Evolutionary conservation across 2,888 invertebrate genomes (phyloP), one percentile per base, ranked within the genome.

Genomic region (Ferdinandea cuprea): DNA sequence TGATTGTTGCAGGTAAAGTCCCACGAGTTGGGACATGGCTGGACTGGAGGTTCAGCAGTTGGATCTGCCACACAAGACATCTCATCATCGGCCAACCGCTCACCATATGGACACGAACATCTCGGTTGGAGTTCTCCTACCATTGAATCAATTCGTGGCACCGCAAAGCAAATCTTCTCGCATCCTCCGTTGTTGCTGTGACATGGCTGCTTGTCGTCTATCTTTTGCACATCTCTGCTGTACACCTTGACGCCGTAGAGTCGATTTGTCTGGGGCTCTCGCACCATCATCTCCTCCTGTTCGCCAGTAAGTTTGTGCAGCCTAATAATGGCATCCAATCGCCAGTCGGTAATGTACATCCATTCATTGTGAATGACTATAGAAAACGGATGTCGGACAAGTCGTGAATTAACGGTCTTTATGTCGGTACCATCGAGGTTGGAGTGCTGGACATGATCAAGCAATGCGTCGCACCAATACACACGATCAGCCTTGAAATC

Each of bases 261-360:
- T 48, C 98, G 92, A 90, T 98, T 97, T 0, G 96, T 96, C 86
- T 97, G 96, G 1, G 97, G 97, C 88, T 98, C 97, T 19, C 96
- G 92, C 0, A 97, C 96, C 89, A 98, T 93, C 68, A 96, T 95
- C 85, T 96, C 95, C 88, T 98, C 97, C 86, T 95, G 94, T 59
- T 95, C 96, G 0, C 98, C 98, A 0, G 95, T 96, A 46, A 95
- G 91, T 90, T 99, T 99, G 88, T 98, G 95, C 85, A 99, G 92
- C 19, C 97, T 93, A 9, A 98, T 95, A 65, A 99, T 98, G 0
- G 98, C 98, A 89, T 99, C 98, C 52, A 98, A 91, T 54, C 99
- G 93, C 98, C 99, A 99, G 90, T 99, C 99, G 0, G 99, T 98
- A 52, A 98, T 98, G 90, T 98, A 99, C 94, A 99, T 96, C 92